These are phyloP conservation scores for Noctua comes DNA, from an alignment of 2,888 invertebrate genomes.

Conservation along the genomic window DNA sequence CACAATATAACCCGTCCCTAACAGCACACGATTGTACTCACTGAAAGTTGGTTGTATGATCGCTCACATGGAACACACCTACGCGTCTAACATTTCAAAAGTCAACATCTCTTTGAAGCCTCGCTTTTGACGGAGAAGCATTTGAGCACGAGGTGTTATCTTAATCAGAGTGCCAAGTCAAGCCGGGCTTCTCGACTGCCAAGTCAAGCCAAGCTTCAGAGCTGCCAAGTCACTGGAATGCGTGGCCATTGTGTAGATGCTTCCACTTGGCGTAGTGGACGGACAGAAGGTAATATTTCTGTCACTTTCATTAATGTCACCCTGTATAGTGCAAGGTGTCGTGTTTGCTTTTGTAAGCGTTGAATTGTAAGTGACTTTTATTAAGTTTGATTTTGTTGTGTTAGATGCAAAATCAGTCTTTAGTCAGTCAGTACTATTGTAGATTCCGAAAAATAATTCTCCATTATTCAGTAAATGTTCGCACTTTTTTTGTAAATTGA, in stretches of 20 bases:
- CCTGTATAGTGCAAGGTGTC: slow-evolving; percentile 31
- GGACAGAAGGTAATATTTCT: slow-evolving; percentile 79
- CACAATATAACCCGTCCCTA: slow-evolving; percentile 17
- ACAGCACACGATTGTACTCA: slow-evolving; percentile 14
- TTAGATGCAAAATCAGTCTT: background rate
- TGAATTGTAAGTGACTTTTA: background rate
- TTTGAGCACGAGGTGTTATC: slow-evolving; percentile 81
- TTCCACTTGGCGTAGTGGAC: slow-evolving; percentile 78
- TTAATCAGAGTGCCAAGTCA: slow-evolving; percentile 83
- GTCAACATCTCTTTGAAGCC: slow-evolving; percentile 77
- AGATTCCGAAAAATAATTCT: background rate
- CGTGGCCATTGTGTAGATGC: slow-evolving; percentile 77
- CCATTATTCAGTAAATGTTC: background rate
- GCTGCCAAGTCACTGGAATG: slow-evolving; percentile 72
- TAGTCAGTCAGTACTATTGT: background rate
- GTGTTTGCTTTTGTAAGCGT: slow-evolving; percentile 6
- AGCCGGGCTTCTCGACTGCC: slow-evolving; percentile 61
- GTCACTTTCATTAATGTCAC: slow-evolving; percentile 78
- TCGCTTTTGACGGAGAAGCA: slow-evolving; percentile 73
- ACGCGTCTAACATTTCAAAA: slow-evolving; percentile 73
- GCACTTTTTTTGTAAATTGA: background rate
- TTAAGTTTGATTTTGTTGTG: background rate
- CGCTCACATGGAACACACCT: slow-evolving; percentile 56
- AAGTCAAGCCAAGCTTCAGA: slow-evolving; percentile 67
- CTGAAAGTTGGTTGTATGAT: slow-evolving; percentile 43